phyloP scores from a whole-genome alignment of 2,797 vertebrate species.

The Myotis vivesi region DNA sequence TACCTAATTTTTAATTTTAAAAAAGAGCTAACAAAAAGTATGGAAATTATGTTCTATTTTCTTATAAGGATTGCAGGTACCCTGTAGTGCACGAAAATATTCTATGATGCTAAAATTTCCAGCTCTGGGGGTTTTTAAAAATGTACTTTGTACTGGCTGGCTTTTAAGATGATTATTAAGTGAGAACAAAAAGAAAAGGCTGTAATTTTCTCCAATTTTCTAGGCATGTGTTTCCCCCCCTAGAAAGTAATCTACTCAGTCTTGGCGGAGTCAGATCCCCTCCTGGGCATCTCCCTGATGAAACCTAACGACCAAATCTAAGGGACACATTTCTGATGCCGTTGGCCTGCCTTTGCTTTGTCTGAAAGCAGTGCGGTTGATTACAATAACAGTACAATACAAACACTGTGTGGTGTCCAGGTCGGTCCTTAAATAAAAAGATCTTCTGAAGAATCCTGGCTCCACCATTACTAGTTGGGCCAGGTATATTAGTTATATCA shows the following conservation, averaged over 20 bases:
- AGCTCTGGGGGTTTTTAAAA: neutral
- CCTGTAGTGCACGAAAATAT: neutral
- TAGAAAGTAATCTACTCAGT: neutral
- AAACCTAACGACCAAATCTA: neutral
- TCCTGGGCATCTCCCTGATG: neutral
- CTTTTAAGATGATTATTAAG: slow-evolving; percentile 31
- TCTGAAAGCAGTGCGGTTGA: neutral
- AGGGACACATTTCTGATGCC: neutral
- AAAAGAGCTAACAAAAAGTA: slow-evolving; percentile 1
- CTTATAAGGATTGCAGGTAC: neutral
- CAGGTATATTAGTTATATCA: neutral
- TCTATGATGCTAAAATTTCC: neutral
- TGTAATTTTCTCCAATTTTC: neutral
- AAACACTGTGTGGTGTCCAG: neutral
- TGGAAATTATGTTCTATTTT: neutral
- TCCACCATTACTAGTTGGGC: neutral
- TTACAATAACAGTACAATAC: neutral
- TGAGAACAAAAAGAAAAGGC: neutral
- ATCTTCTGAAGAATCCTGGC: neutral
- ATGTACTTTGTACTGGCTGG: neutral
- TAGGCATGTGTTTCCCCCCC: neutral
- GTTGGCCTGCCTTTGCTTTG: neutral
- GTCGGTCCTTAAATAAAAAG: neutral
- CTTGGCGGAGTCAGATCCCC: neutral
- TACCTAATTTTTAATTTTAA: neutral